Evolutionary conservation across 2,888 invertebrate species (phyloP).

Genomic region (Arrhopalites spinosus): DNA sequence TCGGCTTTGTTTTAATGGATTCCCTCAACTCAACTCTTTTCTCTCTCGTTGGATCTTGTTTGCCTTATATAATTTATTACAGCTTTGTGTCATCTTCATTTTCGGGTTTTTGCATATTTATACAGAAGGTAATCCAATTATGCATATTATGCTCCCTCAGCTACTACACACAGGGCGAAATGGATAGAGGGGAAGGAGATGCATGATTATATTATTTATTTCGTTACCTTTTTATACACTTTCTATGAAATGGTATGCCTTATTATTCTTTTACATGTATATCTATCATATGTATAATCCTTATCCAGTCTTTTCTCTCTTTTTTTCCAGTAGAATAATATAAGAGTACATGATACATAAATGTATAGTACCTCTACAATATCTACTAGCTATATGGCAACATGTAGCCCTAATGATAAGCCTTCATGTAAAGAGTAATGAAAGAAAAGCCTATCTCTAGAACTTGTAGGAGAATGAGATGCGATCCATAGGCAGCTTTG

Average conservation of each 20-base stretch:
- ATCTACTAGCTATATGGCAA: no score
- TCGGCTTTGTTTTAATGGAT: constrained; percentile 22
- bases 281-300: neutral
- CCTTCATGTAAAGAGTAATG: constrained; percentile 4
- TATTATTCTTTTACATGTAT: neutral
- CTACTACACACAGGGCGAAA: neutral
- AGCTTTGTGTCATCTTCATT: constrained; percentile 22
- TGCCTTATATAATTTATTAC: constrained; percentile 20
- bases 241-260: neutral
- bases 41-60: constrained; percentile 11
- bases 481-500: no score
- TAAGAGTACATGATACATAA: neutral
- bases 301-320: no score
- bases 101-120: constrained; percentile 20
- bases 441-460: neutral
- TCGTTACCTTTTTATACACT: neutral
- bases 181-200: neutral
- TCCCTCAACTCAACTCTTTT: constrained; percentile 3
- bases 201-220: constrained; percentile 7
- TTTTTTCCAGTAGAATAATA: no score
- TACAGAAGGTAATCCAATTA: constrained; percentile 14
- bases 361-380: no score
- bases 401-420: neutral
- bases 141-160: constrained; percentile 10
- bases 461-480: no score